Evolutionary conservation across 2,113 vertebrate species (phyloP).

Genomic region (Nerophis ophidion): DNA sequence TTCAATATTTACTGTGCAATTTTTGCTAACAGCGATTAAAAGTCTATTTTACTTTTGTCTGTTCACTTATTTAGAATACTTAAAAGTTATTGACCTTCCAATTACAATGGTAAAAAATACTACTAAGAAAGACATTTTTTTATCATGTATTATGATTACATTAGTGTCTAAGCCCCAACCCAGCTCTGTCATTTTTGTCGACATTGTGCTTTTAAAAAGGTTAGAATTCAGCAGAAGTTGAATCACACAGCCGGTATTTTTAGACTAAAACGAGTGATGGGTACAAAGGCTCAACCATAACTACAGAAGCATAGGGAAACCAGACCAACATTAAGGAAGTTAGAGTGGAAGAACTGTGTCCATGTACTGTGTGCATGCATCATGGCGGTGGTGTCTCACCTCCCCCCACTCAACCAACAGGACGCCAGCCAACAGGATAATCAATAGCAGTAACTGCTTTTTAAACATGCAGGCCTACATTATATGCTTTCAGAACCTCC

Average conservation of each 20-base stretch:
- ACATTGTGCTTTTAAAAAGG: neutral
- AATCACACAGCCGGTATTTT: neutral
- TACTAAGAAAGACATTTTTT: no score
- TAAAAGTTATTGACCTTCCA: no score
- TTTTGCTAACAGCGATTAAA: no score
- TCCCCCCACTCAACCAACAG: slow-evolving; percentile 56
- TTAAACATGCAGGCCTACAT: slow-evolving; percentile 21
- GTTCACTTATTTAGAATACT: no score
- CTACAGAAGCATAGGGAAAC: neutral
- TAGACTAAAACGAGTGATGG: neutral
- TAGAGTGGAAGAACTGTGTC: neutral
- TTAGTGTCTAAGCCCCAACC: no score
- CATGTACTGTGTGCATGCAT: slow-evolving; percentile 1
- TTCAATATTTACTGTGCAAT: no score
- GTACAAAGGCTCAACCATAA: neutral
- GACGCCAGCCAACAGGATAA: slow-evolving; percentile 47
- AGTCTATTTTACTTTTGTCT: no score
- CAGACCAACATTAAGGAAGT: slow-evolving; percentile 17
- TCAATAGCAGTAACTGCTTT: slow-evolving; percentile 61
- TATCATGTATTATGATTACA: no score
- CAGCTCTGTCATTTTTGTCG: no score
- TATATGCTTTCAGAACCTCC: slow-evolving; percentile 3
- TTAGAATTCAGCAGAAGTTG: neutral
- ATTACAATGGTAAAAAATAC: no score
- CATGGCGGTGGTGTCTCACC: slow-evolving; percentile 48